These are phyloP conservation scores for Oxystoma pomonae DNA, from an alignment of 2,888 invertebrate species.

Conservation along the genomic window DNA sequence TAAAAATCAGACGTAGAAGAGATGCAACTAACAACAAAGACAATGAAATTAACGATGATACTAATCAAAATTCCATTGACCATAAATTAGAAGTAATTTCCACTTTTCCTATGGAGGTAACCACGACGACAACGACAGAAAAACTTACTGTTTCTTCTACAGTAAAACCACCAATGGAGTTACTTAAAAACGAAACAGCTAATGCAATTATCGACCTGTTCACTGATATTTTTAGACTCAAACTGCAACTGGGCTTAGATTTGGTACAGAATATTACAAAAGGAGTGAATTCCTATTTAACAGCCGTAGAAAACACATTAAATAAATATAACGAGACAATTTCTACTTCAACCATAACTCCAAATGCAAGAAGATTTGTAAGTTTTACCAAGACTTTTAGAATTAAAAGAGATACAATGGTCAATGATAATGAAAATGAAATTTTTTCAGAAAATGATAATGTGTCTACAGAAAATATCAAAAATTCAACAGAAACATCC, in stretches of 20 bases:
- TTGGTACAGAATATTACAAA: constrained; percentile 65
- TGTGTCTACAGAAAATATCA: background rate
- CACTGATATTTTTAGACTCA: constrained; percentile 62
- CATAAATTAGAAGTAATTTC: too few species aligned
- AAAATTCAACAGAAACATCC: background rate
- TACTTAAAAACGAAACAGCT: constrained; percentile 28
- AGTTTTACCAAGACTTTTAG: background rate
- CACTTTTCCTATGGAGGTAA: too few species aligned
- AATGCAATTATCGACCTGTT: constrained; percentile 55
- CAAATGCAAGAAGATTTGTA: constrained; percentile 27
- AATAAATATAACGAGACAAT: background rate
- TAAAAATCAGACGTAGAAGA: constrained; percentile 25
- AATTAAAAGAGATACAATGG: background rate
- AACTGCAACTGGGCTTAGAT: constrained; percentile 63
- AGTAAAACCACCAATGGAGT: constrained; percentile 18
- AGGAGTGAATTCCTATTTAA: constrained; percentile 61
- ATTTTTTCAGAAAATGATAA: constrained; percentile 5
- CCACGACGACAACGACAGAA: constrained; percentile 17
- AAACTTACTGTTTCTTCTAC: constrained; percentile 19
- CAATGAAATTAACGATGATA: constrained; percentile 15
- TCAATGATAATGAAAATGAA: constrained; percentile 3
- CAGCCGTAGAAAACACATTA: constrained; percentile 46
- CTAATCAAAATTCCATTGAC: too few species aligned
- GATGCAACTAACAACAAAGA: constrained; percentile 17
- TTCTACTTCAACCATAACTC: background rate